These are phyloP conservation scores for Sitobion miscanthi DNA, from an alignment of 1,140 invertebrate genomes.

Conservation along the genomic window DNA sequence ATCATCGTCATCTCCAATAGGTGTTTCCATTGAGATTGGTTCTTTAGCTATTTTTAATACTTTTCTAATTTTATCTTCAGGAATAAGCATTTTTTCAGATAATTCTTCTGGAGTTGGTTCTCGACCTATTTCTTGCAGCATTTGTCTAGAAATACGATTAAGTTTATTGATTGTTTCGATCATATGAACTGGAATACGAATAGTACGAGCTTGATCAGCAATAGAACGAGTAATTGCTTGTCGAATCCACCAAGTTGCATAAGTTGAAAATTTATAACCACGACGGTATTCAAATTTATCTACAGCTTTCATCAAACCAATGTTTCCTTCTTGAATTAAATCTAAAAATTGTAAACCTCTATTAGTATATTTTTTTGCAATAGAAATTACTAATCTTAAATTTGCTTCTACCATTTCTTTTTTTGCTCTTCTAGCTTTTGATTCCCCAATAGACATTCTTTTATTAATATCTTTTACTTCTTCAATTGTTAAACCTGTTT, in stretches of 20 bases:
- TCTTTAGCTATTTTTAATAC: slow-evolving; percentile 59
- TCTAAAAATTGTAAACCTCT: slow-evolving; percentile 59
- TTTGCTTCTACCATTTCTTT: slow-evolving; percentile 56
- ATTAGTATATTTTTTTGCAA: slow-evolving; percentile 56
- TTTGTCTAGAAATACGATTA: slow-evolving; percentile 45
- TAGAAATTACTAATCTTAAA: slow-evolving; percentile 47
- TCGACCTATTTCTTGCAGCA: slow-evolving; percentile 58
- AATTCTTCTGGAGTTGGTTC: slow-evolving; percentile 59
- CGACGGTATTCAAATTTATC: slow-evolving; percentile 60
- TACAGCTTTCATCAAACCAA: slow-evolving; percentile 61
- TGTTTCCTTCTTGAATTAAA: slow-evolving; percentile 61
- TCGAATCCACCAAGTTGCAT: slow-evolving; percentile 62
- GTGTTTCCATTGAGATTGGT: slow-evolving; percentile 58
- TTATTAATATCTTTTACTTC: slow-evolving; percentile 54
- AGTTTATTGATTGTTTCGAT: slow-evolving; percentile 60
- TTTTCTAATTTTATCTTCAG: slow-evolving; percentile 58
- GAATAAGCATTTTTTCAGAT: slow-evolving; percentile 55
- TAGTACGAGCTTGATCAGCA: slow-evolving; percentile 59
- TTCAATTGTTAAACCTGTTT: slow-evolving; percentile 52
- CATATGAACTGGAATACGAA: slow-evolving; percentile 61
- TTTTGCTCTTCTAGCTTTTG: slow-evolving; percentile 50
- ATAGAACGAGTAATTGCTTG: slow-evolving; percentile 60
- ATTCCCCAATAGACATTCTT: slow-evolving; percentile 39
- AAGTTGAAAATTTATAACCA: slow-evolving; percentile 61
- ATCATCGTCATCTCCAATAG: slow-evolving; percentile 38